A percentile compares a stretch with the other conserved stretches of the same genome.
Evolutionary conservation across 2,113 vertebrate genomes (phyloP).

Genomic region (Chrysochloris asiatica): DNA sequence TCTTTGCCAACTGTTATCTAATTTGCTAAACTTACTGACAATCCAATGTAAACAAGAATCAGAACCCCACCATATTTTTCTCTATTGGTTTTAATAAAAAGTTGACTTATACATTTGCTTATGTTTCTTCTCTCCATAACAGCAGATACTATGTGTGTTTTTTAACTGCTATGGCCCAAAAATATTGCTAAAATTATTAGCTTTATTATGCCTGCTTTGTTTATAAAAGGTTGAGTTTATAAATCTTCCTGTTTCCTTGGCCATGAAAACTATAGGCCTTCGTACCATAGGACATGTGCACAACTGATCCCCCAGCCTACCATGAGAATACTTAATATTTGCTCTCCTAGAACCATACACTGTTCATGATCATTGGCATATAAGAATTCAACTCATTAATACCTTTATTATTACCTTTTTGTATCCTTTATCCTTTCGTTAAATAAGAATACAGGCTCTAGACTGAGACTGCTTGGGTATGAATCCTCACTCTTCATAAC

Average conservation of each 20-base stretch:
- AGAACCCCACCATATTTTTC: background rate
- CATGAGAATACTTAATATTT: background rate
- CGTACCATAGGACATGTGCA: background rate
- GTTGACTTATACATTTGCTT: background rate
- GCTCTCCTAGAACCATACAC: background rate
- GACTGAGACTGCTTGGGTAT: background rate
- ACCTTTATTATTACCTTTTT: background rate
- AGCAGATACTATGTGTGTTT: background rate
- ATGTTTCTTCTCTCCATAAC: too few relatives aligned
- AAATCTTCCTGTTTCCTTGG: background rate
- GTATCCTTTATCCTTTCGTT: background rate
- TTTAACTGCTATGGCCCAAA: background rate
- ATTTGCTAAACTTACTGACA: background rate
- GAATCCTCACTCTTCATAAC: background rate
- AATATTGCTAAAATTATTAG: background rate
- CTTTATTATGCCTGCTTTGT: background rate
- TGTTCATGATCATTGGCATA: background rate
- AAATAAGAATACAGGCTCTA: background rate
- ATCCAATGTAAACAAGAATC: background rate
- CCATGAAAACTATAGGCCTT: background rate
- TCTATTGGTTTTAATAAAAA: background rate
- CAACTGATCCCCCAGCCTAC: rapidly evolving
- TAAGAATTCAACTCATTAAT: background rate
- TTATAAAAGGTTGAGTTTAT: background rate
- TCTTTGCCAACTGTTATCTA: background rate